Evolutionary conservation across 2,797 vertebrate species (phyloP), one percentile per base, ranked within the genome.

Genomic region (Gallinago nigripennis): DNA sequence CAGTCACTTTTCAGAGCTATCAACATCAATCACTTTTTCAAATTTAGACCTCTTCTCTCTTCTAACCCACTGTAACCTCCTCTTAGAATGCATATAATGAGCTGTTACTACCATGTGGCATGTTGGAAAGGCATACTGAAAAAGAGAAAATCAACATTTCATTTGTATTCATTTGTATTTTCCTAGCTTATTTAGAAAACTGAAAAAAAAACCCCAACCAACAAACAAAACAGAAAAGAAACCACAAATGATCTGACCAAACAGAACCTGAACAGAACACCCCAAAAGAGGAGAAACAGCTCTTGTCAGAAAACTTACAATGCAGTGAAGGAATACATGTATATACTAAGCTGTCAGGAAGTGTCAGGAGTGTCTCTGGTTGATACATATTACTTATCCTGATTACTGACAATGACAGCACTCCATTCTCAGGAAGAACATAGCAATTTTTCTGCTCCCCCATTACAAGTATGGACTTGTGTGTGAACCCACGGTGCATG

Each of bases 11-110:
- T 93, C 77, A 94, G 43, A 95, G 21, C 57, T 85, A 86, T 72
- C 70, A 81, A 46, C 35, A 72, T 91, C 8, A 86, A 84, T 84
- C 18, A 11, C 11, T 45, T 82, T 93, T 96, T 95, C 43, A 93
- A 86, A 94, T 28, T 48, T 70, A 86, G 50, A 56, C 6, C 20
- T 72, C 63, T 93, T 85, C 82, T 92, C 33, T 78, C 33, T 86
- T 46, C 72, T 94, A 95, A 88, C 71, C 46, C 79, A 33, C 48
- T 63, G 92, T 82, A 93, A 84, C n/a, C n/a, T 92, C 37, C 11
- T 79, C 35, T 85, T 82, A 48, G 28, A 86, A 92, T 63, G 28
- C 80, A 75, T 82, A 88, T n/a, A 84, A 86, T 39, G n/a, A 80
- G 39, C 50, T 84, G 23, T 73, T 90, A 75, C 70, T 91, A 58